Percentiles rank a stretch among this genome's conserved stretches.
Evolutionary conservation across 2,113 vertebrate genomes (phyloP).

Genomic region (Chionis minor): DNA sequence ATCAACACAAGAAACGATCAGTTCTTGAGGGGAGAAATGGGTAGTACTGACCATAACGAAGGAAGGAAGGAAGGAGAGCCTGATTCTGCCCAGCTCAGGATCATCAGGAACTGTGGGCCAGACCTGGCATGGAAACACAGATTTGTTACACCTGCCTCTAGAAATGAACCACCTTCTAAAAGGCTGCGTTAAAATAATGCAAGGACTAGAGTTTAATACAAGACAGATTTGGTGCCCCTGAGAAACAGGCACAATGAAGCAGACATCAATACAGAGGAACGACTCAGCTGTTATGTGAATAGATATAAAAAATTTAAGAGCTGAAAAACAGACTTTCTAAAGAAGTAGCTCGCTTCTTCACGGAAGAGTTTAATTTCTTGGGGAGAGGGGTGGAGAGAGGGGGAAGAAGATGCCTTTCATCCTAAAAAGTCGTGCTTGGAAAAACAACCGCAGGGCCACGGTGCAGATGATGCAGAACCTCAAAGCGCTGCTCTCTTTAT

Average conservation of each 20-base stretch:
- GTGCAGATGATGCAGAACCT: not conserved
- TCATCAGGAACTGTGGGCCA: not conserved
- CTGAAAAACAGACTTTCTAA: not conserved
- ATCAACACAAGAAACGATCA: accelerated
- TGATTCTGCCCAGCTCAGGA: not conserved
- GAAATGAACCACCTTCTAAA: slow-evolving; percentile 42
- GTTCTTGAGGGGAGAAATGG: not conserved
- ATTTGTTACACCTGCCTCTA: not conserved
- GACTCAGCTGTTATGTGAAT: not conserved
- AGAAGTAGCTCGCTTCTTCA: not conserved
- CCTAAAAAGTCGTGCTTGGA: not conserved
- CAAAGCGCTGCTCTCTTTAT: not conserved
- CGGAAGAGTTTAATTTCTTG: not conserved
- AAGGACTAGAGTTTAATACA: not conserved
- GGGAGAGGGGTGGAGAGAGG: too few relatives aligned
- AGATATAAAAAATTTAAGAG: not conserved
- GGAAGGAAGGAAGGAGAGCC: not conserved
- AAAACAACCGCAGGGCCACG: not conserved
- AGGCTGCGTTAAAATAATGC: not conserved
- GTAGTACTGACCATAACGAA: not conserved
- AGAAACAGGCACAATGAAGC: not conserved
- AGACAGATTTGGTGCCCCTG: not conserved
- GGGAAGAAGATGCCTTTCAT: not conserved
- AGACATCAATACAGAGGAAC: not conserved
- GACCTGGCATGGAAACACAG: not conserved